These are phyloP conservation scores for Leguminivora glycinivorella DNA, from an alignment of 1,140 invertebrate species.

Conservation along the genomic window DNA sequence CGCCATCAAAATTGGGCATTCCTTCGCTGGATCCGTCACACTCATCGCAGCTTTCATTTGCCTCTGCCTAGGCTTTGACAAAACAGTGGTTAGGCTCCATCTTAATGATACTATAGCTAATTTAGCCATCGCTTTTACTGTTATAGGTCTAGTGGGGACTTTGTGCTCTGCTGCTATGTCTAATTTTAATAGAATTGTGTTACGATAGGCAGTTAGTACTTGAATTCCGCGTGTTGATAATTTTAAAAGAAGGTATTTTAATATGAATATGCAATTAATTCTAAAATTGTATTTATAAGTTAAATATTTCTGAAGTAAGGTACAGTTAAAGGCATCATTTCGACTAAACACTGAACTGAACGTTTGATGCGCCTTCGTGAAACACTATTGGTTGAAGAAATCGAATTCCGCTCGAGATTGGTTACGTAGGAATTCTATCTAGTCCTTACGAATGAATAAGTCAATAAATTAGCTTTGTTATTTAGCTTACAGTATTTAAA, in stretches of 20 bases:
- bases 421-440: too few relatives aligned
- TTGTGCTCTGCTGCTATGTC: constrained; percentile 34
- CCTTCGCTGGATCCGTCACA: constrained; percentile 33
- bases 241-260: too few relatives aligned
- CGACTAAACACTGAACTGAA: too few relatives aligned
- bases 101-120: constrained; percentile 34
- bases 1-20: constrained; percentile 36
- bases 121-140: constrained; percentile 39
- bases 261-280: too few relatives aligned
- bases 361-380: too few relatives aligned
- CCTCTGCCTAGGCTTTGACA: constrained; percentile 34
- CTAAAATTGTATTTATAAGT: too few relatives aligned
- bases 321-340: too few relatives aligned
- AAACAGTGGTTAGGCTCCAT: constrained; percentile 28
- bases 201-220: neutral
- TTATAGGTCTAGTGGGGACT: constrained; percentile 38
- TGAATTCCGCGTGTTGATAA: too few relatives aligned
- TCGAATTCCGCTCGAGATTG: too few relatives aligned
- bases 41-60: constrained; percentile 38
- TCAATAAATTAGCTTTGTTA: neutral
- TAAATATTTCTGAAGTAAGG: too few relatives aligned
- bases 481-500: neutral
- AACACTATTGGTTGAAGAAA: too few relatives aligned
- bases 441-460: too few relatives aligned
- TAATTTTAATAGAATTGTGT: constrained; percentile 33